phyloP scores from a whole-genome alignment of 2,113 vertebrate genomes.

The Polypterus bichir region DNA sequence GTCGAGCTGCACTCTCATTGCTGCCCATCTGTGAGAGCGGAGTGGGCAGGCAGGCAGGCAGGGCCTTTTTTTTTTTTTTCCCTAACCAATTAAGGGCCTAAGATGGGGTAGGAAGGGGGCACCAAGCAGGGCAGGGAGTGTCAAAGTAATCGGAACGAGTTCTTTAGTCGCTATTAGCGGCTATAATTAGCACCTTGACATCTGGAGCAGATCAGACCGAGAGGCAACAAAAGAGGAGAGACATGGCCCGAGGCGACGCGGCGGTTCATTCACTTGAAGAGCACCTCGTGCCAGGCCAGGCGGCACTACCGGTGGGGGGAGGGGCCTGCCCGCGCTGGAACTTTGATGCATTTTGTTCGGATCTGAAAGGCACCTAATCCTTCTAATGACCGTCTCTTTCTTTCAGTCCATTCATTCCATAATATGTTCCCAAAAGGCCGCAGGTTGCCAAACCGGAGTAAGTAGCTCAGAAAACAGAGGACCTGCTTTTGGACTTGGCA shows the following conservation, averaged over 20 bases:
- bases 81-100: constrained; percentile 32
- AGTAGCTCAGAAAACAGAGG: too few relatives aligned
- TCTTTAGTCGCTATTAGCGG: constrained; percentile 38
- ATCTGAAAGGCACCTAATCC: too few relatives aligned
- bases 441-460: too few relatives aligned
- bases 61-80: constrained; percentile 6
- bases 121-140: constrained; percentile 20
- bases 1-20: neutral
- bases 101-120: constrained; percentile 38
- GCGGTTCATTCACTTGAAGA: neutral
- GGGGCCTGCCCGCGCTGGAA: neutral
- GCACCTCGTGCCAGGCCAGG: constrained; percentile 24
- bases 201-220: constrained; percentile 32
- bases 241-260: constrained; percentile 12
- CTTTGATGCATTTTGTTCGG: too few relatives aligned
- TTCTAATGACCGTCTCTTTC: too few relatives aligned
- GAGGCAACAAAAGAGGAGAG: constrained; percentile 19
- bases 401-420: too few relatives aligned
- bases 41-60: constrained; percentile 15
- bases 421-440: too few relatives aligned
- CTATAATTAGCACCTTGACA: constrained; percentile 41
- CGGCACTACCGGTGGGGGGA: constrained; percentile 7
- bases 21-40: constrained; percentile 13
- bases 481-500: too few relatives aligned
- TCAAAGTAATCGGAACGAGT: constrained; percentile 35